A percentile compares a stretch with the other conserved stretches of the same genome.
These are phyloP conservation scores for Coregonus suidteri DNA, from an alignment of 2,797 vertebrate genomes.

Conservation along the genomic window DNA sequence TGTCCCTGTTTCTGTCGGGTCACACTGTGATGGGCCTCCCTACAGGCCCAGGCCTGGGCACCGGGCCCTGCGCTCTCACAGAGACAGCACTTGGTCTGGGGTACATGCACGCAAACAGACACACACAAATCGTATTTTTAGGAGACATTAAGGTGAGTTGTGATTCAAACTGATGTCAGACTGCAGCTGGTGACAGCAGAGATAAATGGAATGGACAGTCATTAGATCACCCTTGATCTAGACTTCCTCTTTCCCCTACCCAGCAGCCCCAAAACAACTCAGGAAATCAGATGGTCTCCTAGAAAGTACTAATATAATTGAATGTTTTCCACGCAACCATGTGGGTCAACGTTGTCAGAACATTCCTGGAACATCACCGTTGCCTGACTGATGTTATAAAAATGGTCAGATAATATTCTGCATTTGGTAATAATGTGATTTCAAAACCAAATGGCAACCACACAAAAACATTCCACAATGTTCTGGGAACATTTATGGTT, in stretches of 20 bases:
- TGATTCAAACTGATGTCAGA: conserved; percentile 10
- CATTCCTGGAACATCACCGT: background rate
- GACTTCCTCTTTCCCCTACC: conserved; percentile 7
- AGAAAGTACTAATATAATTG: conserved; percentile 2
- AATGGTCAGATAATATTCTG: too few relatives aligned
- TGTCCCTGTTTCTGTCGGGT: conserved; percentile 40
- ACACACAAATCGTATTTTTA: conserved; percentile 21
- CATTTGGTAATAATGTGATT: background rate
- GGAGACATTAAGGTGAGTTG: background rate
- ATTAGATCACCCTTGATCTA: conserved; percentile 24
- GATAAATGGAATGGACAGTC: conserved; percentile 9
- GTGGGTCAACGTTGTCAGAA: too few relatives aligned
- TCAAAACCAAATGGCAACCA: background rate
- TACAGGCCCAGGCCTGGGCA: conserved; percentile 33
- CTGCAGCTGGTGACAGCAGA: conserved; percentile 16
- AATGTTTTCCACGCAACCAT: background rate
- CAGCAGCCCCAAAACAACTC: conserved; percentile 12
- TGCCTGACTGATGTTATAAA: too few relatives aligned
- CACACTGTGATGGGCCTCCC: conserved; percentile 33
- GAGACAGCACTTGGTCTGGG: background rate
- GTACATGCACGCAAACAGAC: background rate
- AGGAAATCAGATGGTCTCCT: conserved; percentile 11
- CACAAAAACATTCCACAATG: background rate
- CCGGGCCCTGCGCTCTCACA: conserved; percentile 20
- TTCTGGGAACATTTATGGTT: background rate